phyloP scores from a whole-genome alignment of 1,140 invertebrate genomes.

The Cydia pomonella region DNA sequence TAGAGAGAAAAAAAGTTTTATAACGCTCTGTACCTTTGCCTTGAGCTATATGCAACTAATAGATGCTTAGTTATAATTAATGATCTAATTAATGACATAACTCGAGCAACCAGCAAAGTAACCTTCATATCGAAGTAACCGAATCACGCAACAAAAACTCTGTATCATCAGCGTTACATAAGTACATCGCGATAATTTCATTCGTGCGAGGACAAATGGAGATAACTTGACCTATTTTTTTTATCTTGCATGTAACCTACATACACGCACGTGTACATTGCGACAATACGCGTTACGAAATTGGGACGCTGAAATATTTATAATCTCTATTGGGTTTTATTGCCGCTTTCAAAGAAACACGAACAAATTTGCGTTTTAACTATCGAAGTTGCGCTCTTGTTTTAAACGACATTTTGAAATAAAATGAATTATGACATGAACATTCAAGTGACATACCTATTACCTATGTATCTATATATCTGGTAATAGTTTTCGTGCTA shows the following conservation, averaged over 20 bases:
- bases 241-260: conserved; percentile 75
- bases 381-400: too few relatives aligned
- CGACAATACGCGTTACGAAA: conserved; percentile 43
- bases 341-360: conserved; percentile 16
- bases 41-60: not conserved
- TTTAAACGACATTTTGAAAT: too few relatives aligned
- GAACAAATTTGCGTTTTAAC: conserved; percentile 7
- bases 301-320: conserved; percentile 40
- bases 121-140: conserved; percentile 5
- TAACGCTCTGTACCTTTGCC: not conserved
- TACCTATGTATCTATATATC: too few relatives aligned
- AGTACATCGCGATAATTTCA: conserved; percentile 70
- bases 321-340: conserved; percentile 15
- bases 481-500: too few relatives aligned
- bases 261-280: conserved; percentile 69
- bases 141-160: conserved; percentile 26
- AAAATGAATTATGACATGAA: too few relatives aligned
- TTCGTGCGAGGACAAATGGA: conserved; percentile 73
- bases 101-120: not conserved
- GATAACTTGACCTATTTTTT: conserved; percentile 80
- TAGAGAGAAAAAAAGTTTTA: not conserved
- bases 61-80: not conserved
- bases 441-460: too few relatives aligned
- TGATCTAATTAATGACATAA: conserved; percentile 15
- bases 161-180: conserved; percentile 54